Conservation (phyloP, 2,797 vertebrate species). For the Muscicapa striata region DNA sequence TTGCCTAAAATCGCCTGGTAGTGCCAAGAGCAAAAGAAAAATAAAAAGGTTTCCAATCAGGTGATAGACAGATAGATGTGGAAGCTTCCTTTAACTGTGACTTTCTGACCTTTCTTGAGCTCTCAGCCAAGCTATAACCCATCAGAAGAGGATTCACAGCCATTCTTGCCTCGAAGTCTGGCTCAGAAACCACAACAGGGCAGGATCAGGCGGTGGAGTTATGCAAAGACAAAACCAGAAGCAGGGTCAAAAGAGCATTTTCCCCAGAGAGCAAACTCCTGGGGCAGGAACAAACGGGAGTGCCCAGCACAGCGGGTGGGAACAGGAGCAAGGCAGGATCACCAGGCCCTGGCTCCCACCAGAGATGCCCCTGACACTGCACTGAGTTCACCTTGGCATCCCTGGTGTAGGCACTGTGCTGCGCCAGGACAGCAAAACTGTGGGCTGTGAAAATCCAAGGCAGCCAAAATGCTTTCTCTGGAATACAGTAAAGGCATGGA, state of each 20-base stretch:
- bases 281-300: not conserved
- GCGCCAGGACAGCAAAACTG: accelerated
- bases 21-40: not conserved
- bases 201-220: not conserved
- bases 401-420: not conserved
- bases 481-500: not conserved
- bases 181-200: not conserved
- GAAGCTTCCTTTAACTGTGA: not conserved
- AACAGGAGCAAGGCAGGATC: not conserved
- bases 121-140: not conserved
- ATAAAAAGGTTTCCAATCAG: not conserved
- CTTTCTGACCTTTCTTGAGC: not conserved
- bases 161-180: not conserved
- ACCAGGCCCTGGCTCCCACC: not conserved
- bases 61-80: not conserved
- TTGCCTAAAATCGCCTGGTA: not conserved
- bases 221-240: not conserved
- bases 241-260: not conserved
- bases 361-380: not conserved
- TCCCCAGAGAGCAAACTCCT: not conserved
- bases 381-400: not conserved
- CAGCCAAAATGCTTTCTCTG: not conserved
- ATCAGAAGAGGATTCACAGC: not conserved
- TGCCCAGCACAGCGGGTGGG: accelerated
- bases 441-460: not conserved